Conservation (phyloP, 2,797 vertebrate species). For the Schizothorax lantsangensis region DNA sequence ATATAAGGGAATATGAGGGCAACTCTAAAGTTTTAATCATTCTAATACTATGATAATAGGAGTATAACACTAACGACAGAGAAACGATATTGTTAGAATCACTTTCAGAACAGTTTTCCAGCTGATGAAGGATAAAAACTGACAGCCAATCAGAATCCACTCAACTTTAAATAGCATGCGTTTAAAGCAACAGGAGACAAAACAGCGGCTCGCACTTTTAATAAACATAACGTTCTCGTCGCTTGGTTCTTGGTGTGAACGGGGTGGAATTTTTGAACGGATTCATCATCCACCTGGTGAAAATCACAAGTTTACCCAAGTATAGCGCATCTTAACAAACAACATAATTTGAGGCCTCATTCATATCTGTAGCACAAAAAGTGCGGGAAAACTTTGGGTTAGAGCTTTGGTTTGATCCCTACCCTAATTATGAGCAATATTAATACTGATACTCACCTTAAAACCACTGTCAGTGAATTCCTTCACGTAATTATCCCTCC, state of each 20-base stretch:
- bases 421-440: conserved; percentile 10
- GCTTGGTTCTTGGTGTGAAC: not conserved
- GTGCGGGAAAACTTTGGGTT: not conserved
- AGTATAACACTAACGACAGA: not conserved
- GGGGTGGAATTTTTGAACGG: not conserved
- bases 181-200: not conserved
- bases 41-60: too few species aligned
- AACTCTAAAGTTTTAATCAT: too few species aligned
- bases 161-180: not conserved
- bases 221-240: not conserved
- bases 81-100: too few species aligned
- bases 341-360: not conserved
- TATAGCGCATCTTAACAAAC: not conserved
- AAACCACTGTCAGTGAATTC: not conserved
- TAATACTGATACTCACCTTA: not conserved
- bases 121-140: not conserved
- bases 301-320: not conserved
- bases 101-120: not conserved
- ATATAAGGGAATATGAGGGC: too few species aligned
- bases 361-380: not conserved
- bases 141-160: not conserved
- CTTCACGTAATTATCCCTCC: not conserved
- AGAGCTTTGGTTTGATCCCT: not conserved
- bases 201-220: not conserved
- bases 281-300: not conserved